phyloP scores from a whole-genome alignment of 1,140 invertebrate genomes.

The Cydia strobilella region DNA sequence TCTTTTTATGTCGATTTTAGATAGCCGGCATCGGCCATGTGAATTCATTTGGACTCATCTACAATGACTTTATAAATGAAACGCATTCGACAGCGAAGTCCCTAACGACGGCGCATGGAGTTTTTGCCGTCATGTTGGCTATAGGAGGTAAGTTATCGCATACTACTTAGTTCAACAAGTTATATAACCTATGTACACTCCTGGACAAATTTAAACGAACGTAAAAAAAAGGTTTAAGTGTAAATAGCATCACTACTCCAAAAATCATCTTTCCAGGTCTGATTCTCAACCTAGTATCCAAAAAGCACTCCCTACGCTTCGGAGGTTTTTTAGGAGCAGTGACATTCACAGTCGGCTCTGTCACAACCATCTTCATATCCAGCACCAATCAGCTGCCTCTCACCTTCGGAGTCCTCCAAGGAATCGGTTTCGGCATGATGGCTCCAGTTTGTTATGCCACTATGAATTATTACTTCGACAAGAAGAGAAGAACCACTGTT shows the following conservation, averaged over 20 bases:
- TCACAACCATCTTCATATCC: conserved; percentile 77
- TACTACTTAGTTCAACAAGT: no score
- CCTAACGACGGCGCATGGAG: conserved; percentile 78
- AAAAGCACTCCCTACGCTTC: conserved; percentile 71
- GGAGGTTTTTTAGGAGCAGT: conserved; percentile 80
- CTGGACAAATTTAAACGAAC: no score
- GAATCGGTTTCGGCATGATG: conserved; percentile 81
- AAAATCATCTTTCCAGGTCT: conserved; percentile 74
- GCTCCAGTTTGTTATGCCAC: conserved; percentile 81
- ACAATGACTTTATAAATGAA: conserved; percentile 82
- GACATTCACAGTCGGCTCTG: conserved; percentile 77
- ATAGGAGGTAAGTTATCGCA: conserved; percentile 67
- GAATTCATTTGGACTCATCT: conserved; percentile 84
- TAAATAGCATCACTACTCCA: no score
- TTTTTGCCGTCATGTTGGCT: conserved; percentile 69
- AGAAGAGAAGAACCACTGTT: conserved; percentile 80
- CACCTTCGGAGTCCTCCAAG: conserved; percentile 82
- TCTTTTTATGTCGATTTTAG: conserved; percentile 55
- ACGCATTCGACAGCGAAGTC: conserved; percentile 81
- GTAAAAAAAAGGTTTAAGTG: no score
- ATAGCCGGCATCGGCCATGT: conserved; percentile 79
- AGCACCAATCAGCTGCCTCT: conserved; percentile 78
- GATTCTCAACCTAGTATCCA: conserved; percentile 79
- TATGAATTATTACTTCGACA: conserved; percentile 82
- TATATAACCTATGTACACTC: no score